A percentile compares a stretch with the other conserved stretches of the same genome.
Conservation (phyloP, 2,797 vertebrate genomes). For the Sphaeramia orbicularis region DNA sequence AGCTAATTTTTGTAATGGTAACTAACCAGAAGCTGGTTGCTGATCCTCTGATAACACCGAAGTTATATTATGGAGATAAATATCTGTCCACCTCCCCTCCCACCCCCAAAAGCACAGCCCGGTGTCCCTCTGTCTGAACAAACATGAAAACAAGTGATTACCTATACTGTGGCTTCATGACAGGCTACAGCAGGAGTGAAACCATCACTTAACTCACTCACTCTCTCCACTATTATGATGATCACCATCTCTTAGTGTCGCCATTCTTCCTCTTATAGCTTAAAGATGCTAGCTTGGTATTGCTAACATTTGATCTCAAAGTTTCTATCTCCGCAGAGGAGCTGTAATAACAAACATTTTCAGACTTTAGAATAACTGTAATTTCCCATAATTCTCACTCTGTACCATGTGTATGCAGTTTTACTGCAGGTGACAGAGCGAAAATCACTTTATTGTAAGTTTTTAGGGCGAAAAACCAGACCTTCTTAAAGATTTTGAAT, state of each 20-base stretch:
- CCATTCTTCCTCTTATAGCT: conserved; percentile 54
- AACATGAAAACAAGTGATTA: conserved; percentile 60
- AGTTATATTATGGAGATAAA: conserved; percentile 50
- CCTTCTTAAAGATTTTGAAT: conserved; percentile 66
- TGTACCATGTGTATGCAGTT: conserved; percentile 44
- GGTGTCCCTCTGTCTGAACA: conserved; percentile 50
- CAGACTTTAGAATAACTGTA: conserved; percentile 51
- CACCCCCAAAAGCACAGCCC: conserved; percentile 66
- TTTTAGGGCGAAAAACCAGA: conserved; percentile 54
- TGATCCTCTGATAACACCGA: conserved; percentile 45
- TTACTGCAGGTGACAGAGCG: conserved; percentile 44
- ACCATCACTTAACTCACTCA: conserved; percentile 58
- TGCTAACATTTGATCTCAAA: conserved; percentile 45
- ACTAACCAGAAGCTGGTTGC: conserved; percentile 68
- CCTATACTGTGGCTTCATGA: conserved; percentile 55
- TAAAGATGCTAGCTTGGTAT: conserved; percentile 61
- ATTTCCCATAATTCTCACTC: conserved; percentile 47
- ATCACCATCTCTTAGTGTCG: conserved; percentile 54
- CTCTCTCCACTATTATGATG: conserved; percentile 60
- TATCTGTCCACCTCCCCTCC: conserved; percentile 28
- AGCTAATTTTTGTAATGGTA: conserved; percentile 74
- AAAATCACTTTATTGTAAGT: conserved; percentile 59
- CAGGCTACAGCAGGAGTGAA: conserved; percentile 52
- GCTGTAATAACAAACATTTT: conserved; percentile 56
- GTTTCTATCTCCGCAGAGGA: conserved; percentile 45